phyloP scores from a whole-genome alignment of 2,797 vertebrate genomes.

The Sebastes flavidus region DNA sequence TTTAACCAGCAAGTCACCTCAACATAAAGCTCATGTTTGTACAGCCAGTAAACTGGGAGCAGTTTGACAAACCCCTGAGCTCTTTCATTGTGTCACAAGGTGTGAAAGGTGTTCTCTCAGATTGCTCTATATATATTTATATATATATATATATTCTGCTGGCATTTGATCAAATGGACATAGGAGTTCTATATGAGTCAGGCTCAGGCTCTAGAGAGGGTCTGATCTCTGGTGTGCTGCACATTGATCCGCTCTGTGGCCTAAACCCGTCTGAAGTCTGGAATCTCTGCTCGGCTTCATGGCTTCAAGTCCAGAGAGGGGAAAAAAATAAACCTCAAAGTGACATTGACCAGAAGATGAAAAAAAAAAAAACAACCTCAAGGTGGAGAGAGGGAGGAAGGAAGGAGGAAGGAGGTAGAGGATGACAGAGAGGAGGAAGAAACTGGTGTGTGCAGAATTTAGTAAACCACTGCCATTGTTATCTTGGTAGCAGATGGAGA shows the following conservation, averaged over 20 bases:
- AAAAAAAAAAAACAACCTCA: neutral
- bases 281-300: neutral
- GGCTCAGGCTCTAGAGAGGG: slow-evolving; percentile 15
- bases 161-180: slow-evolving; percentile 39
- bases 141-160: slow-evolving; percentile 16
- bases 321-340: neutral
- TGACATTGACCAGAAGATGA: slow-evolving; percentile 27
- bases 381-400: slow-evolving; percentile 3
- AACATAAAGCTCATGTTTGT: neutral
- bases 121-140: neutral
- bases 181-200: neutral
- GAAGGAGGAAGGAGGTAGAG: neutral
- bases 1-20: neutral
- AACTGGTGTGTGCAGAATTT: slow-evolving; percentile 8
- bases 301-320: slow-evolving; percentile 5
- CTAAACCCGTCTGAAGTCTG: slow-evolving; percentile 26
- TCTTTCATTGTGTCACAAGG: slow-evolving; percentile 8
- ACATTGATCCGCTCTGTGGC: slow-evolving; percentile 41
- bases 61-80: neutral
- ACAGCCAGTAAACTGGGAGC: slow-evolving; percentile 17
- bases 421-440: slow-evolving; percentile 5
- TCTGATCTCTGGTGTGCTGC: slow-evolving; percentile 12
- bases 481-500: slow-evolving; percentile 61
- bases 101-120: slow-evolving; percentile 6
- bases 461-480: slow-evolving; percentile 34